Evolutionary conservation across 1,140 invertebrate species (phyloP).

Genomic region (Trichonephila inaurata): DNA sequence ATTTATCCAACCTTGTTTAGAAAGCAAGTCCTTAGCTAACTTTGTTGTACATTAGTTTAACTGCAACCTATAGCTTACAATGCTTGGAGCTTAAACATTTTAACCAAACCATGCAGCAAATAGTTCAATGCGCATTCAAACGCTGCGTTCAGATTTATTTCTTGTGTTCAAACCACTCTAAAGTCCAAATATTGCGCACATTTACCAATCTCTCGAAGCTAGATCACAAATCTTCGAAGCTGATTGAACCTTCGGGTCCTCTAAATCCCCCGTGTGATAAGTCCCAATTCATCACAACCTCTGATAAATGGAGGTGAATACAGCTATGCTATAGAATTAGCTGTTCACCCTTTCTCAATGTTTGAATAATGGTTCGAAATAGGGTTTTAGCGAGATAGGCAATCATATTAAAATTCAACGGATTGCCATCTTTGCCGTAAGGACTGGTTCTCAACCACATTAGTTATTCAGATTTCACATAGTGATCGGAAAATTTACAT

Average conservation of each 20-base stretch:
- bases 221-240: slow-evolving; percentile 48
- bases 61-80: neutral
- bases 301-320: slow-evolving; percentile 34
- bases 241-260: slow-evolving; percentile 56
- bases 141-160: slow-evolving; percentile 2
- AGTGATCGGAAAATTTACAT: slow-evolving; percentile 32
- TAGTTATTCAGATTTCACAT: slow-evolving; percentile 25
- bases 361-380: slow-evolving; percentile 64
- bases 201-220: slow-evolving; percentile 8
- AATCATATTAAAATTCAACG: slow-evolving; percentile 70
- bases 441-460: neutral
- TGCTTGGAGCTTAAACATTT: neutral
- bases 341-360: slow-evolving; percentile 25
- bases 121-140: neutral
- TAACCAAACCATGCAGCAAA: neutral
- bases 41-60: too few species aligned
- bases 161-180: slow-evolving; percentile 14
- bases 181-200: slow-evolving; percentile 22
- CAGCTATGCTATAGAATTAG: slow-evolving; percentile 21
- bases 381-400: slow-evolving; percentile 63
- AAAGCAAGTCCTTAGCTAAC: too few species aligned
- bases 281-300: slow-evolving; percentile 50
- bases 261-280: slow-evolving; percentile 53
- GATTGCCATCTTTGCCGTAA: slow-evolving; percentile 43
- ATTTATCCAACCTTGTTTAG: too few species aligned